Base-by-base conservation (phyloP, 2,888 invertebrate species). In the Polietes domitor region DNA sequence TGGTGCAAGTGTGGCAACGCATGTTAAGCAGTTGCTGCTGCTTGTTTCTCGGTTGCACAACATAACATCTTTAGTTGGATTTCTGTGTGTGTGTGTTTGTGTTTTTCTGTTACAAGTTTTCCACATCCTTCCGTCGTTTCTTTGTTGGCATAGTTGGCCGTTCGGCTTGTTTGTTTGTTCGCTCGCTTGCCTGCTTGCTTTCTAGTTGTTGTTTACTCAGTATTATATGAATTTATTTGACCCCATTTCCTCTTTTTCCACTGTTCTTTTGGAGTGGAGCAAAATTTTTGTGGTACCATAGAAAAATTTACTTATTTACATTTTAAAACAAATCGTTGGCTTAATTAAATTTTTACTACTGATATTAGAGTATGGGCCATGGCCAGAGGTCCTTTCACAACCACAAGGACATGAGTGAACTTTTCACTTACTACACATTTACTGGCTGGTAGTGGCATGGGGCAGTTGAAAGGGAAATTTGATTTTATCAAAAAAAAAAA, bases 1-100 rank as follows among this genome's bases (percentile, higher is more conserved):
- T 43, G 55, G 9, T 73, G 26, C 43, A 43, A 61, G 24, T 73
- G 26, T 58, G 24, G 58, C 41, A 61, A 43, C 58, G 58, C 73
- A 61, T 73, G 73, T 73, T 43, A 58, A 73, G 41, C 55, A 73
- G 26, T 43, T 43, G 43, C 50, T 55, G 65, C 17, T 61, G n/a
- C 26, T 15, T 12, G 28, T 28, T 61, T 43, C n/a, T 24, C 0
- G 65, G 21, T 10, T 68, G 21, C 43, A 43, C 32, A 41, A 43
- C 68, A 68, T 43, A 68, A 24, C 41, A 43, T 68, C 68, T 68
- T 24, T 24, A 68, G 43, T 68, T 24, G 43, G 43, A 68, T 43
- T 68, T 43, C 24, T 68, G 41, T 65, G 41, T 68, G 41, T 68
- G n/a, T n/a, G n/a, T n/a, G n/a, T n/a, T n/a, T n/a, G n/a, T n/a